These are phyloP conservation scores for Lagopus muta DNA, from an alignment of 2,113 vertebrate species.

Conservation along the genomic window DNA sequence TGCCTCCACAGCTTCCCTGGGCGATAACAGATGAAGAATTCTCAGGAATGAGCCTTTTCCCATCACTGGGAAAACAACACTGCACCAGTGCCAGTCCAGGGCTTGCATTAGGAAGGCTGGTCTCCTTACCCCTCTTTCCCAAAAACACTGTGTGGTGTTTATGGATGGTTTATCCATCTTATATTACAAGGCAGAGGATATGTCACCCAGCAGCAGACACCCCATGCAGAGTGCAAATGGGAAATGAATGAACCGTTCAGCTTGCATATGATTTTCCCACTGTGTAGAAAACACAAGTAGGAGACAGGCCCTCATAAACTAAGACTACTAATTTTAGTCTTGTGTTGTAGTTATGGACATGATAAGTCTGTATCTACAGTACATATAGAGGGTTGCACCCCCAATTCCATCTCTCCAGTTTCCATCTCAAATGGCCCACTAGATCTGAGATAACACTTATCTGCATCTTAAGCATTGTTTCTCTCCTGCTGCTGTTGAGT, in stretches of 20 bases:
- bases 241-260: neutral
- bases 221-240: fast-evolving
- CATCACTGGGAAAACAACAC: neutral
- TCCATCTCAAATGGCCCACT: neutral
- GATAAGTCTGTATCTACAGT: neutral
- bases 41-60: neutral
- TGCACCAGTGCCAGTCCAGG: fast-evolving
- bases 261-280: neutral
- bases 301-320: neutral
- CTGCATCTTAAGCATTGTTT: neutral
- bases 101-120: fast-evolving
- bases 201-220: neutral
- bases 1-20: neutral
- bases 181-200: neutral
- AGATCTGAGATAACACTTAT: neutral
- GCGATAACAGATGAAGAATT: neutral
- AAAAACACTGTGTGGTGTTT: neutral
- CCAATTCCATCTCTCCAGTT: neutral
- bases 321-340: neutral
- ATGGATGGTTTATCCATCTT: neutral
- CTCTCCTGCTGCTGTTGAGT: neutral
- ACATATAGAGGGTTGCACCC: neutral
- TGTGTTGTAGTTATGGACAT: neutral
- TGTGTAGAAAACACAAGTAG: neutral
- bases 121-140: neutral